Base-by-base conservation (phyloP, 2,888 invertebrate species). In the Pristionchus entomophagus region DNA sequence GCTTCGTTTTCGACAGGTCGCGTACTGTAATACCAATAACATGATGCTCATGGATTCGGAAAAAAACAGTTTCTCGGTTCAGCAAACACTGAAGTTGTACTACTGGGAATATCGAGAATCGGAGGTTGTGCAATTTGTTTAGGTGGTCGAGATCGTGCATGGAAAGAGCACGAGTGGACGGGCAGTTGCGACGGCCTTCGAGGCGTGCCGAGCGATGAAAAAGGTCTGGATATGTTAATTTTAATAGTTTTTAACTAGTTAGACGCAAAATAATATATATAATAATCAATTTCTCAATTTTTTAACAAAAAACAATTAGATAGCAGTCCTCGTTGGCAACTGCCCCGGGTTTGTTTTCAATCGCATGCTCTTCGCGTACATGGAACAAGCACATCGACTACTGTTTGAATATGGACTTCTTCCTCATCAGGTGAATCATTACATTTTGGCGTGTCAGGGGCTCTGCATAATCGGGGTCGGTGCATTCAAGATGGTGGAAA, bases 101-200 rank as follows among this genome's bases (percentile, higher is more conserved):
- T 22, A 56, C n/a, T 14, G 19, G 56, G 8, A 19, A 56, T 26
- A 26, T 4, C 26, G 4, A 59, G 26, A 59, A 26, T 59, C n/a
- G 14, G 29, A 59, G 10, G 1, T 41, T 38, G 35, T 22, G 22
- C 19, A 62, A 62, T 12, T 38, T 5, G 22, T 14, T 69, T 69
- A 69, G 69, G 69, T 69, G 19, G 84, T 65, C 85, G 88, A 84
- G 88, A 93, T 94, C 86, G 92, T 94, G 8, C 92, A 93, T 65
- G 94, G 94, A 12, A 88, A 88, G 19, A 78, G 93, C 26, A 94
- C 94, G 0, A 93, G 93, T 2, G 91, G 93, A 38, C 87, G 91
- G 49, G 93, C 94, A 12, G 93, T 94, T 12, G 94, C 94, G 26
- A 94, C 94, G 1, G 93, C 94, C 29, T 94, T 94, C 92, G 91